phyloP scores from a whole-genome alignment of 2,888 invertebrate genomes.

The Callosobruchus maculatus region DNA sequence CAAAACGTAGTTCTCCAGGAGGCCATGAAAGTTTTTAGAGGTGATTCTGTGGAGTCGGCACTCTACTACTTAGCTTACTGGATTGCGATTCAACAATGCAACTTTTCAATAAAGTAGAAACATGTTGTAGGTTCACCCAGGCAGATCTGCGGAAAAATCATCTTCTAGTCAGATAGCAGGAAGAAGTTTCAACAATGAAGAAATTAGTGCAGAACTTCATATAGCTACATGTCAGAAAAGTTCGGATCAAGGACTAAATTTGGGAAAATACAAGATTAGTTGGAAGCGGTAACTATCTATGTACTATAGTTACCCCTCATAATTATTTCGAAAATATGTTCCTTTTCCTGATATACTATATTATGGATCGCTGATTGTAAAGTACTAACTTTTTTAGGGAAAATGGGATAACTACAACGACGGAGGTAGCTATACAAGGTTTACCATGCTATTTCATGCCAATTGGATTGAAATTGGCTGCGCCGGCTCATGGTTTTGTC shows the following conservation, averaged over 20 bases:
- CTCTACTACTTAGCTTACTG: too few relatives aligned
- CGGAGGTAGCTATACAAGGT: slow-evolving; percentile 37
- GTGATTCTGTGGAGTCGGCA: too few relatives aligned
- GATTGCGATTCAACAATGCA: too few relatives aligned
- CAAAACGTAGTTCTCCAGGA: too few relatives aligned
- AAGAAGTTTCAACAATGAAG: slow-evolving; percentile 48
- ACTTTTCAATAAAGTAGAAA: slow-evolving; percentile 11
- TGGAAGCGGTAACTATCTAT: slow-evolving; percentile 54
- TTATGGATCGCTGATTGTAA: neutral
- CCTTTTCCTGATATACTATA: too few relatives aligned
- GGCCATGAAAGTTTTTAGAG: too few relatives aligned
- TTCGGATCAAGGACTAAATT: slow-evolving; percentile 50
- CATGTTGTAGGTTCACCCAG: slow-evolving; percentile 17
- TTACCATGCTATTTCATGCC: slow-evolving; percentile 61
- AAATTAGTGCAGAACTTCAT: slow-evolving; percentile 54
- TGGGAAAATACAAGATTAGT: slow-evolving; percentile 54
- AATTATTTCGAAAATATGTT: too few relatives aligned
- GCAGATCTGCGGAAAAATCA: slow-evolving; percentile 34
- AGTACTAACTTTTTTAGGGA: slow-evolving; percentile 25
- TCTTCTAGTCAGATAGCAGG: slow-evolving; percentile 45
- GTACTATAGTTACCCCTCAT: too few relatives aligned
- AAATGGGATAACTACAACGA: slow-evolving; percentile 34
- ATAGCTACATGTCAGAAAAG: slow-evolving; percentile 45
- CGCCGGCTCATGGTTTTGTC: slow-evolving; percentile 74
- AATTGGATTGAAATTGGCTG: slow-evolving; percentile 57